These are phyloP conservation scores for Phalanger gymnotis DNA, from an alignment of 2,797 vertebrate genomes.

Conservation along the genomic window DNA sequence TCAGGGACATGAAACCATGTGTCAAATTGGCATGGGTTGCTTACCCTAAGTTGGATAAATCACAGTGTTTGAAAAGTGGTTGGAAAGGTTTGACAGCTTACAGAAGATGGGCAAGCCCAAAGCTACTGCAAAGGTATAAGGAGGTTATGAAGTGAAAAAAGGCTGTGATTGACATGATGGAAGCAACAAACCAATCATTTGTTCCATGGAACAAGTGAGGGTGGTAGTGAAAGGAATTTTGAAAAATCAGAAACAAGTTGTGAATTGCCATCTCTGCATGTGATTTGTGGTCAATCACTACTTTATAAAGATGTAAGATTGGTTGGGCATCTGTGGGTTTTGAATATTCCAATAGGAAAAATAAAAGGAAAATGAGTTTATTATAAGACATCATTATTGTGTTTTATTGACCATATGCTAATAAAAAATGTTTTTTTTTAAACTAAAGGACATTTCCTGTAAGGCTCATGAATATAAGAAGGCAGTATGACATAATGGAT, in stretches of 20 bases:
- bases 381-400: constrained; percentile 45
- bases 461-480: not conserved
- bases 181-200: constrained; percentile 25
- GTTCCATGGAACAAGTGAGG: not conserved
- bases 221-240: not conserved
- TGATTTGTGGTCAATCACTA: not conserved
- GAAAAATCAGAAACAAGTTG: constrained; percentile 3
- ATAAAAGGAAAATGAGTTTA: constrained; percentile 52
- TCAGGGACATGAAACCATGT: not conserved
- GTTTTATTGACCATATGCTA: constrained; percentile 37
- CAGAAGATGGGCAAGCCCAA: constrained; percentile 22
- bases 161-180: not conserved
- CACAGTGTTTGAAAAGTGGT: not conserved
- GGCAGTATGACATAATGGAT: not conserved
- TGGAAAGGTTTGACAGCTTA: constrained; percentile 6
- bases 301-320: constrained; percentile 44
- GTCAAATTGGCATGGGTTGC: not conserved
- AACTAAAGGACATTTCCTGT: not conserved
- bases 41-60: constrained; percentile 39
- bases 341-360: constrained; percentile 33
- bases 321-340: constrained; percentile 1
- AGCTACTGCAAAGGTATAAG: constrained; percentile 13
- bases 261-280: not conserved
- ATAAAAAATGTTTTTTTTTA: not conserved
- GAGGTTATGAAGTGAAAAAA: not conserved